Base-by-base conservation (phyloP, 2,113 vertebrate species). In the Cyanoderma ruficeps region DNA sequence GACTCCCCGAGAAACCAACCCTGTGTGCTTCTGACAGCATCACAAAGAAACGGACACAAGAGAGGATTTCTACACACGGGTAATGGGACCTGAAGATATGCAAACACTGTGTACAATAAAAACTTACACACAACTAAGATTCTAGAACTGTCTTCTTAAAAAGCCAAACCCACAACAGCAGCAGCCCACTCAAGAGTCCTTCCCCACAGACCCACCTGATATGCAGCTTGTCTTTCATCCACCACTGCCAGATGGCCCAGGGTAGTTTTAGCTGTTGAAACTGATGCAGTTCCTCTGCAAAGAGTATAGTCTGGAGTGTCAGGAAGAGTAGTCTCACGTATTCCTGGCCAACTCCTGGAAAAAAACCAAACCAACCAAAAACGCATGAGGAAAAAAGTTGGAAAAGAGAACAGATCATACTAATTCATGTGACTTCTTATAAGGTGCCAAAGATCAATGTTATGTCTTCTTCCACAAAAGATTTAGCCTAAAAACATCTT, bases 301-400 rank as follows among this genome's bases (percentile, higher is more conserved):
- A 98, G 68, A 47, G 95, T 71, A 70, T 68, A 94, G 85, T 89
- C 96, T 94, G 96, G 95, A 72, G 71, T 10, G 6, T 86, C 69
- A 28, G 72, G 70, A 56, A 96, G 53, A 25, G 95, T 87, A 0
- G 97, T 98, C 63, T 88, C 80, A 8, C 93, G 96, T 93, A 99
- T 96, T 95, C 99, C 99, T 77, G 98, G 98, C 99, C 90, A 99
- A 84, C 89, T 98, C 97, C 98, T 99, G 86, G 57, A 75, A 88
- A 88, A 85, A 84, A 59, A 28, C 2, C 64, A 77, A 60, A 16
- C 7, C 24, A 72, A 8, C 9, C n/a, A 53, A 71, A 10, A 60
- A 30, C 6, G 16, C 31, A 42, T 6, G 24, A 81, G 33, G 25
- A 20, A 50, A 39, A 10, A 71, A 30, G 11, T 49, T 41, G 42